Conservation (phyloP, 1,140 invertebrate genomes). For the Sarcophaga peregrina region DNA sequence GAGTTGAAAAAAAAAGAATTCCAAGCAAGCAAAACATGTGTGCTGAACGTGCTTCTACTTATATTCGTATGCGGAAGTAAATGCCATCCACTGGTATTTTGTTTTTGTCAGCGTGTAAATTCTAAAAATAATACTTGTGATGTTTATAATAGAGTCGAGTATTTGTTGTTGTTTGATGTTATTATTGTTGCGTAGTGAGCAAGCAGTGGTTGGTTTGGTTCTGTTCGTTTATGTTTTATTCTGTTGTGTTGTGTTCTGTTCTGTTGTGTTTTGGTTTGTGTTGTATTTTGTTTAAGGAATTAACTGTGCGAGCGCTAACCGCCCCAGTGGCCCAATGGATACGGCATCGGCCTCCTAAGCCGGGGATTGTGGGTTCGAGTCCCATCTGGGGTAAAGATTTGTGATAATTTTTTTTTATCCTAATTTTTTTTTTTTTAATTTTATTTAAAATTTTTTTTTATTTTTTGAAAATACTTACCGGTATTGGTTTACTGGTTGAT, state of each 20-base stretch:
- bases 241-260: background rate
- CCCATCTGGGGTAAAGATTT: conserved; percentile 50
- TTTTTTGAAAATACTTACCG: conserved; percentile 44
- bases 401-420: conserved; percentile 31
- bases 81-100: too few relatives aligned
- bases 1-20: too few relatives aligned
- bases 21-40: too few relatives aligned
- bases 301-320: conserved; percentile 55
- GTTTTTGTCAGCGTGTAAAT: background rate
- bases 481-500: conserved; percentile 46
- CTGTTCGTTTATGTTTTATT: background rate
- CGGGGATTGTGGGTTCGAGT: conserved; percentile 54
- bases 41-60: too few relatives aligned
- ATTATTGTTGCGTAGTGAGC: too few relatives aligned
- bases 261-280: background rate
- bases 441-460: background rate
- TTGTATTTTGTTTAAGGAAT: background rate
- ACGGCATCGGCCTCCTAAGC: conserved; percentile 54
- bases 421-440: background rate
- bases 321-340: conserved; percentile 59
- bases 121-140: conserved; percentile 36
- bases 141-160: background rate
- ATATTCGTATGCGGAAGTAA: too few relatives aligned
- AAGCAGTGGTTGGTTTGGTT: background rate
- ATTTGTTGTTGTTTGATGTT: background rate